Conservation (phyloP, 2,888 invertebrate species). For the Adineta ricciae region DNA sequence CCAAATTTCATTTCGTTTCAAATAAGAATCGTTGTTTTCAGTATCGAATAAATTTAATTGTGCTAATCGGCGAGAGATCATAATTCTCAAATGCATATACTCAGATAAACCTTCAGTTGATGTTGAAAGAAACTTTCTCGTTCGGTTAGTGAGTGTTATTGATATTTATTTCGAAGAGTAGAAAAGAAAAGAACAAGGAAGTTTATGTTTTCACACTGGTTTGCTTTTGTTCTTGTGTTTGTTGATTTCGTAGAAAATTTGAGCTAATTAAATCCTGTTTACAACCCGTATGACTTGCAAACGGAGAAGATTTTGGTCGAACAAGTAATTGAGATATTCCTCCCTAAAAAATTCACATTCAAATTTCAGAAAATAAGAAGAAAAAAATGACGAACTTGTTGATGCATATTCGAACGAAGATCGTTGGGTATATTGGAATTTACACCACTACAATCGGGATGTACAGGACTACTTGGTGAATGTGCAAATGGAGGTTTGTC, state of each 20-base stretch:
- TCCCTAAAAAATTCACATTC: not conserved
- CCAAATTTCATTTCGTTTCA: no score
- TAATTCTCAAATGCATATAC: no score
- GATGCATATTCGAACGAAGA: not conserved
- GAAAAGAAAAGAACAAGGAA: not conserved
- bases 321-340: not conserved
- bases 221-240: not conserved
- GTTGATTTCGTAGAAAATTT: not conserved
- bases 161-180: not conserved
- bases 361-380: not conserved
- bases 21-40: no score
- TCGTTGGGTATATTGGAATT: not conserved
- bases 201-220: not conserved
- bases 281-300: constrained; percentile 8
- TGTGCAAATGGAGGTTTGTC: constrained; percentile 11
- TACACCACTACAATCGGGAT: not conserved
- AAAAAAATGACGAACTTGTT: not conserved
- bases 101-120: no score
- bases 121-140: no score
- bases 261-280: constrained; percentile 16
- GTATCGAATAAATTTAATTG: no score
- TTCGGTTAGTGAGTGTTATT: no score
- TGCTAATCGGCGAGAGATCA: no score
- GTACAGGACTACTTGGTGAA: not conserved
- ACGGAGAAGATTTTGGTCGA: constrained; percentile 15